phyloP scores from a whole-genome alignment of 2,797 vertebrate species.

The Pseudochirops corinnae region DNA sequence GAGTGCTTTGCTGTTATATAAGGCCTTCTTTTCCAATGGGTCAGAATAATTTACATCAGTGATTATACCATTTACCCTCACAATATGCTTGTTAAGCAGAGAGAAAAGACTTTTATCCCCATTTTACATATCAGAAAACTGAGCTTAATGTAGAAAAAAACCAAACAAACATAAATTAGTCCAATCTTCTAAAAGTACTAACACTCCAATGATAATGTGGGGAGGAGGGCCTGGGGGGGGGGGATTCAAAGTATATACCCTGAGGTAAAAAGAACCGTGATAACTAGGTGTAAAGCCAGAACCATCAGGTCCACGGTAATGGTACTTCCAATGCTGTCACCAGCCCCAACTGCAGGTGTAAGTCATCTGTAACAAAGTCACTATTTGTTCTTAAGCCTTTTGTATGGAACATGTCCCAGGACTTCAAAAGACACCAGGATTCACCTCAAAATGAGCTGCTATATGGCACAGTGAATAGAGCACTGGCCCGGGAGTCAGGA shows the following conservation, averaged over 20 bases:
- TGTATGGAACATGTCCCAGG: not conserved
- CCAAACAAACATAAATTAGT: not conserved
- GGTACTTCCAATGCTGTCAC: not conserved
- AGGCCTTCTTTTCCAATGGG: slow-evolving; percentile 23
- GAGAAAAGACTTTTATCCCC: not conserved
- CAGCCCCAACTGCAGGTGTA: not conserved
- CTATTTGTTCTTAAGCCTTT: not conserved
- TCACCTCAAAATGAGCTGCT: not conserved
- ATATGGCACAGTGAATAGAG: no score
- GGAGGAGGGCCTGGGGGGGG: fast-evolving
- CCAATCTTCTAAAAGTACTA: not conserved
- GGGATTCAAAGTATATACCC: not conserved
- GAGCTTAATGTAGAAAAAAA: not conserved
- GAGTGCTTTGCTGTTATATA: slow-evolving; percentile 37
- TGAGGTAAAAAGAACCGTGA: not conserved
- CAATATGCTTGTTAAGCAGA: not conserved
- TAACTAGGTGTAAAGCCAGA: not conserved
- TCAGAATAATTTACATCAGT: slow-evolving; percentile 27
- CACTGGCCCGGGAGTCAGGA: no score
- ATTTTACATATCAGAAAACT: slow-evolving; percentile 21
- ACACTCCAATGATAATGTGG: not conserved
- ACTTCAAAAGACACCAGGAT: not conserved
- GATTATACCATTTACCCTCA: not conserved
- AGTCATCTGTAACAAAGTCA: not conserved
- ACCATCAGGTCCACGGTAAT: not conserved